A percentile compares a stretch with the other conserved stretches of the same genome.
phyloP scores from a whole-genome alignment of 2,113 vertebrate species.

The Silurus meridionalis region DNA sequence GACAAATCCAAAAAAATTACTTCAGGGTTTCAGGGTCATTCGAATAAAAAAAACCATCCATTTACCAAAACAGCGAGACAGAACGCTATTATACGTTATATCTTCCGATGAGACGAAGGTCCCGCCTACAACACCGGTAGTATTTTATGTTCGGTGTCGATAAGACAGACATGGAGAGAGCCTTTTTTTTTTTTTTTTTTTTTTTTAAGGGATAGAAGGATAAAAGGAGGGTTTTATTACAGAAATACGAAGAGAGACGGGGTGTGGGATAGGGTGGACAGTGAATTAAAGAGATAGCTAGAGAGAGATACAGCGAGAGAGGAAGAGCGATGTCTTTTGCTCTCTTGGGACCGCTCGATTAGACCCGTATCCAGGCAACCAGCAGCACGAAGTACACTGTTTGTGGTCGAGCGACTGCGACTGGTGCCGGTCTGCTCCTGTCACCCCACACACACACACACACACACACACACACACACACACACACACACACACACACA shows the following conservation, averaged over 20 bases:
- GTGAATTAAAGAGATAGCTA: background rate
- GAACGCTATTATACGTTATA: too few species aligned
- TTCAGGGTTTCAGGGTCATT: background rate
- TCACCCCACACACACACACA: constrained; percentile 32
- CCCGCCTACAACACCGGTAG: background rate
- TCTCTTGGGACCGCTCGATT: constrained; percentile 75
- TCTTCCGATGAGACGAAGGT: background rate
- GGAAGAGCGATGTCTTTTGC: constrained; percentile 58
- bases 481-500: constrained; percentile 23
- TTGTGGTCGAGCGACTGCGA: constrained; percentile 29
- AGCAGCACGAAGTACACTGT: constrained; percentile 63
- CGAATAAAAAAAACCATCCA: background rate
- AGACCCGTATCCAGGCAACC: constrained; percentile 78
- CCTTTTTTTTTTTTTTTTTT: too few species aligned
- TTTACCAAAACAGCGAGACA: background rate
- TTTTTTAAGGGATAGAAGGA: background rate
- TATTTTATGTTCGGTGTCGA: background rate
- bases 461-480: constrained; percentile 32
- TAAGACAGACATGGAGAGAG: background rate
- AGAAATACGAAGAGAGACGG: background rate
- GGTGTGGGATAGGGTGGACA: background rate
- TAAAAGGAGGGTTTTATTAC: constrained; percentile 1
- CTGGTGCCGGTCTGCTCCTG: constrained; percentile 49
- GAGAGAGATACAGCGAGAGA: background rate
- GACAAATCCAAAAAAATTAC: too few species aligned